A percentile compares a stretch with the other conserved stretches of the same genome.
Conservation (phyloP, 2,888 invertebrate species). For the Tortrix viridana region DNA sequence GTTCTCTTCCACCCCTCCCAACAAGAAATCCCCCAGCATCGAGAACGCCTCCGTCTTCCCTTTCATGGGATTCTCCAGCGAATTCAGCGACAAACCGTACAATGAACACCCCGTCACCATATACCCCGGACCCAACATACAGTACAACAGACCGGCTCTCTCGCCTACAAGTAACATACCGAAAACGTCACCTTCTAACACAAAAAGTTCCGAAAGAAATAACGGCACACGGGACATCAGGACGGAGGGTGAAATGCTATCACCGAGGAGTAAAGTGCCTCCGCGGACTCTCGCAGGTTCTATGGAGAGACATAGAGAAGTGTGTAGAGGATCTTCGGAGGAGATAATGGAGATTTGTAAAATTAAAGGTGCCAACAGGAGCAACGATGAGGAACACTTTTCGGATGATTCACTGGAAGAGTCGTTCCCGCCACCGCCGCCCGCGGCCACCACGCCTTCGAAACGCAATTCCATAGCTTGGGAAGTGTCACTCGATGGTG, state of each 20-base stretch:
- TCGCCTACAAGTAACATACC: slow-evolving; percentile 74
- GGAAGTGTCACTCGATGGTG: slow-evolving; percentile 92
- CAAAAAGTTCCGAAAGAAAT: slow-evolving; percentile 65
- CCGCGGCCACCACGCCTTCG: slow-evolving; percentile 82
- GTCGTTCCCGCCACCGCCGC: slow-evolving; percentile 87
- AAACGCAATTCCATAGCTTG: slow-evolving; percentile 93
- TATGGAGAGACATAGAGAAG: slow-evolving; percentile 91
- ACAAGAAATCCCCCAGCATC: slow-evolving; percentile 71
- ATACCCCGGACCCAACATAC: slow-evolving; percentile 84
- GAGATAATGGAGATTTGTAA: slow-evolving; percentile 69
- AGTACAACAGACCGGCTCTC: slow-evolving; percentile 65
- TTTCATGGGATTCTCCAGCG: slow-evolving; percentile 79
- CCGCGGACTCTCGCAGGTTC: slow-evolving; percentile 88
- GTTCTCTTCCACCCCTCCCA: slow-evolving; percentile 49
- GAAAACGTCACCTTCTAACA: slow-evolving; percentile 74
- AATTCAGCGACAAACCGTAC: slow-evolving; percentile 80
- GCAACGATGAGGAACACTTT: slow-evolving; percentile 85
- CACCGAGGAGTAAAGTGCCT: slow-evolving; percentile 84
- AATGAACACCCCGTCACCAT: slow-evolving; percentile 88
- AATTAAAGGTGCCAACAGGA: slow-evolving; percentile 65
- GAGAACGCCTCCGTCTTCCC: slow-evolving; percentile 77
- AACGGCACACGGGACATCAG: slow-evolving; percentile 66
- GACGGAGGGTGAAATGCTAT: slow-evolving; percentile 75
- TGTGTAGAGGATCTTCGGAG: slow-evolving; percentile 86
- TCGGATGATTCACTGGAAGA: slow-evolving; percentile 94